Evolutionary conservation across 1,140 invertebrate species (phyloP), one percentile per base, ranked within the genome.

Genomic region (Conus ventricosus): DNA sequence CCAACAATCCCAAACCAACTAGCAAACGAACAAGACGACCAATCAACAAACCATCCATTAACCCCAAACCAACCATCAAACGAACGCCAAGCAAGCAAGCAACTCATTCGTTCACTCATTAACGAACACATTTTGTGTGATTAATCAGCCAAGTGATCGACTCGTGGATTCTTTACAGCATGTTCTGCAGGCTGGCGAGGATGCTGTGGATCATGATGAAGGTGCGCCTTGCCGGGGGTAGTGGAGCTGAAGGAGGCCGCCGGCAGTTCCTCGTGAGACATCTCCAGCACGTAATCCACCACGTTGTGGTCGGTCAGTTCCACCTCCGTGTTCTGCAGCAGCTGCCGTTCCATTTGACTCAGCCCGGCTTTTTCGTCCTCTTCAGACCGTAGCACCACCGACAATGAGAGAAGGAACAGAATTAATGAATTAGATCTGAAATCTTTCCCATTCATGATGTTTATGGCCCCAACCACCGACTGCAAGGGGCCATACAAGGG

Each of bases 281-380:
- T 80, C 25, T 81, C 55, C 54, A 89, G 76, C 53, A 89, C 39
- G 84, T 86, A 86, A 75, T 87, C 85, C n/a, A 87, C 81, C 10
- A 89, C 63, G 60, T 60, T 89, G 76, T 11, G 82, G 84, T 89
- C 84, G 13, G 71, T 89, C 27, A 87, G 84, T 20, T 88, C 88
- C 55, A 88, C 25, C 27, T 85, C 84, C 17, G 63, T 60, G 75
- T 85, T 78, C 54, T 51, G 83, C 51, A 71, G 51, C 55, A 85
- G 53, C 54, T 88, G 88, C 23, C 60, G 71, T 51, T 88, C 88
- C 67, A 88, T 10, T 23, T 84, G 57, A 11, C 54, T 81, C 15
- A 88, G 51, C 11, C 55, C 84, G 17, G 55, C 71, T 23, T n/a
- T 39, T 0, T 88, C 88, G 75, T 85, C 88, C 55, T 85, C 88